A percentile compares a stretch with the other conserved stretches of the same genome.
phyloP scores from a whole-genome alignment of 2,113 vertebrate species.

The Hippotragus niger region DNA sequence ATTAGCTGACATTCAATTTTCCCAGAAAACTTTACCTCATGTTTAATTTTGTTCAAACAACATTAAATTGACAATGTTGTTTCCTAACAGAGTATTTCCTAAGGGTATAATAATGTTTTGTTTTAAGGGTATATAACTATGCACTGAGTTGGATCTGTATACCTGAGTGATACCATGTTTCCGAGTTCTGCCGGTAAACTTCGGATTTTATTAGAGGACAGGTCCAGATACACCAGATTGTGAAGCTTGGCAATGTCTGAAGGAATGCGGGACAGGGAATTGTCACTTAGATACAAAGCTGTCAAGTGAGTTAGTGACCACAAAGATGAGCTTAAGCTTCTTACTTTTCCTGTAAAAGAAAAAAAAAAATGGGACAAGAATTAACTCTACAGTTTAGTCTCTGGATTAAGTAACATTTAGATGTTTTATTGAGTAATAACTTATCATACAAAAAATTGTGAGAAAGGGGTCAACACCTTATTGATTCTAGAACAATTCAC shows the following conservation, averaged over 20 bases:
- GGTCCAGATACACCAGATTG: slow-evolving; percentile 98
- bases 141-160: neutral
- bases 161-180: slow-evolving; percentile 99
- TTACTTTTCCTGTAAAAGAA: slow-evolving; percentile 89
- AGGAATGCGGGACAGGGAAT: slow-evolving; percentile 96
- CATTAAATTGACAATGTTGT: neutral
- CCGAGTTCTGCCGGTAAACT: slow-evolving; percentile 99
- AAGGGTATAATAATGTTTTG: neutral
- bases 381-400: neutral
- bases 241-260: slow-evolving; percentile 99
- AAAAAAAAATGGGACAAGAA: neutral
- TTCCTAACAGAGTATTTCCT: slow-evolving; percentile 16
- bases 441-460: neutral
- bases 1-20: neutral
- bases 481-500: neutral
- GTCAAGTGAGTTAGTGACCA: slow-evolving; percentile 98
- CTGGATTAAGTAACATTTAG: neutral
- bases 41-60: neutral
- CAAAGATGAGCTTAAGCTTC: slow-evolving; percentile 94
- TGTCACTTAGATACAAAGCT: slow-evolving; percentile 98
- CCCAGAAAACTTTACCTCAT: neutral
- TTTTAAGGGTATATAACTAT: neutral
- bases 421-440: neutral
- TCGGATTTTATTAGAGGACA: slow-evolving; percentile 98
- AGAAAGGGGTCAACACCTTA: neutral